A percentile compares a stretch with the other conserved stretches of the same genome.
Evolutionary conservation across 2,113 vertebrate species (phyloP).

Genomic region (Grallaria varia): DNA sequence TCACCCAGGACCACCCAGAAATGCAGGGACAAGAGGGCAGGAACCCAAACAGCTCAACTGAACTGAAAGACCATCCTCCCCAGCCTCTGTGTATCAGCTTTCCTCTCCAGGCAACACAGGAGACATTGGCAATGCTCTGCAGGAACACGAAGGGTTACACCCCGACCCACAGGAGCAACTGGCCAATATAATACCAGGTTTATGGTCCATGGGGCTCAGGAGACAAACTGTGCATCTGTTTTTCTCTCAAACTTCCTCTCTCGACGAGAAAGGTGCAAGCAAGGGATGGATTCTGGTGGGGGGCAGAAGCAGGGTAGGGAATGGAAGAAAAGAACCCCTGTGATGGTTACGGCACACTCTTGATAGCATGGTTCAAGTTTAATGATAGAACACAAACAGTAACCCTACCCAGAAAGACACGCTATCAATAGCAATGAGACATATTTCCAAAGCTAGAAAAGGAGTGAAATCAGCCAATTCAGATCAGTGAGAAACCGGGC

Average conservation of each 20-base stretch:
- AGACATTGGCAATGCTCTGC: background rate
- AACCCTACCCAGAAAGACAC: background rate
- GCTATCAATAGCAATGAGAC: background rate
- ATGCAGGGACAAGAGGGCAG: background rate
- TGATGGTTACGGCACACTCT: background rate
- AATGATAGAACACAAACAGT: constrained; percentile 11
- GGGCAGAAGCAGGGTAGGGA: background rate
- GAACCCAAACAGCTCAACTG: background rate
- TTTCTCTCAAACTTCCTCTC: background rate
- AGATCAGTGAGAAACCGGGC: background rate
- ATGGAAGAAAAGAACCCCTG: background rate
- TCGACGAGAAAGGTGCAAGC: background rate
- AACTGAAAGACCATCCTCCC: background rate
- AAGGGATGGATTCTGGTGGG: background rate
- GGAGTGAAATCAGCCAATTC: constrained; percentile 3
- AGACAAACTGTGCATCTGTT: background rate
- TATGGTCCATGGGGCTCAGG: background rate
- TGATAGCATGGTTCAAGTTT: background rate
- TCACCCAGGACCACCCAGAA: background rate
- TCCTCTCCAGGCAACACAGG: background rate
- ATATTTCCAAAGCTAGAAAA: background rate
- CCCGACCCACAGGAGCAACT: background rate
- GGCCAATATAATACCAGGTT: background rate
- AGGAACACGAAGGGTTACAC: background rate
- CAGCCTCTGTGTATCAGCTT: background rate